These are phyloP conservation scores for Poecilia picta DNA, from an alignment of 2,797 vertebrate species.

Conservation along the genomic window DNA sequence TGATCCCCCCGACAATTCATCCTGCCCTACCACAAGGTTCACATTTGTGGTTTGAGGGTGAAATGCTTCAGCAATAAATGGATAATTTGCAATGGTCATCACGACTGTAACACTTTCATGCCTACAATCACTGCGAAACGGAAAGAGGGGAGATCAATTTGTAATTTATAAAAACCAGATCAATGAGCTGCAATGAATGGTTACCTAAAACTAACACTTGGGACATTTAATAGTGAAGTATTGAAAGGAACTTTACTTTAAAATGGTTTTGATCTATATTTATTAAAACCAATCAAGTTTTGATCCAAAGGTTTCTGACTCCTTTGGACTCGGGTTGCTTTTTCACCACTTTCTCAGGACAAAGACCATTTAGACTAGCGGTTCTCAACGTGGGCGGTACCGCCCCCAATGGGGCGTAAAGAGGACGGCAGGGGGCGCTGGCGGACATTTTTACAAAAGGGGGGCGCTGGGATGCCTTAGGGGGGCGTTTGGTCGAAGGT, in stretches of 20 bases:
- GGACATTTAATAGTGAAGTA: background rate
- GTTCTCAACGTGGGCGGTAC: too few relatives aligned
- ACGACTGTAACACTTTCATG: background rate
- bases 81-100: constrained; percentile 8
- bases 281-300: background rate
- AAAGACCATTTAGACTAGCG: background rate
- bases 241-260: background rate
- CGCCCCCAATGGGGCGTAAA: too few relatives aligned
- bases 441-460: too few relatives aligned
- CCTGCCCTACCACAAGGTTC: constrained; percentile 9
- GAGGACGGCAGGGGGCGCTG: too few relatives aligned
- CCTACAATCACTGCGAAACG: background rate
- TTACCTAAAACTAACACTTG: background rate
- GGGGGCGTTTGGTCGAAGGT: too few relatives aligned
- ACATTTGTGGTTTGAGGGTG: constrained; percentile 21
- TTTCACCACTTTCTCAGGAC: background rate
- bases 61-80: constrained; percentile 22
- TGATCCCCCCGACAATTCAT: constrained; percentile 9
- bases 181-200: background rate
- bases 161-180: background rate
- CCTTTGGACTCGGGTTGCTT: background rate
- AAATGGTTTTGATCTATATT: background rate
- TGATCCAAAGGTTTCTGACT: background rate
- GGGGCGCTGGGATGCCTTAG: too few relatives aligned
- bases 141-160: background rate